phyloP scores from a whole-genome alignment of 1,140 invertebrate genomes.

The Solen grandis region DNA sequence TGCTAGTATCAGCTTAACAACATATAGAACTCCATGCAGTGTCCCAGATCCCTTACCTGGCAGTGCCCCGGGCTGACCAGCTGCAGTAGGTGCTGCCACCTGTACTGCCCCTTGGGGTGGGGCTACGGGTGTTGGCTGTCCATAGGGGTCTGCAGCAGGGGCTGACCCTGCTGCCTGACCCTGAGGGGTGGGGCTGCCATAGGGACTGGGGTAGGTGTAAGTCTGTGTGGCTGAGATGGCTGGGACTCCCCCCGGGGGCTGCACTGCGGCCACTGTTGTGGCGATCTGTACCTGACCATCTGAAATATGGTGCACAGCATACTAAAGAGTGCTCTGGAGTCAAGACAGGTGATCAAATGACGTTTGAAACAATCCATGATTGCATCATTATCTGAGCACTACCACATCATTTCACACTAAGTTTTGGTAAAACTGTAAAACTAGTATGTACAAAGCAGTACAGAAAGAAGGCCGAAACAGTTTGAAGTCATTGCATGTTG shows the following conservation, averaged over 20 bases:
- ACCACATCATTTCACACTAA: neutral
- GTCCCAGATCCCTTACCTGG: too few species aligned
- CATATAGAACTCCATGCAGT: too few species aligned
- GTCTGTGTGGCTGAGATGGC: conserved; percentile 1
- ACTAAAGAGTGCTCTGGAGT: neutral
- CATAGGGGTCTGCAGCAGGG: conserved; percentile 35
- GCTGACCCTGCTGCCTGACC: conserved; percentile 1
- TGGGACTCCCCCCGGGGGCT: neutral
- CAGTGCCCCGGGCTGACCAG: conserved; percentile 24
- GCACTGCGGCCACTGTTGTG: conserved; percentile 36
- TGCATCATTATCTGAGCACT: neutral
- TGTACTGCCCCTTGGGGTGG: conserved; percentile 22
- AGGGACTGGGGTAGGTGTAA: conserved; percentile 37
- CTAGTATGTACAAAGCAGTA: too few species aligned
- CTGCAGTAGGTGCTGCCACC: conserved; percentile 9
- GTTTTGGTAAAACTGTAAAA: too few species aligned
- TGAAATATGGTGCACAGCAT: neutral
- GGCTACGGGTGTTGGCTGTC: conserved; percentile 20
- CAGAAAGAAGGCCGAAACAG: too few species aligned
- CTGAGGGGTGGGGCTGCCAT: conserved; percentile 16
- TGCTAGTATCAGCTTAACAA: neutral
- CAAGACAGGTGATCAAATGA: neutral
- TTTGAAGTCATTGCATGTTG: too few species aligned
- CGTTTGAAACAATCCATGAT: neutral
- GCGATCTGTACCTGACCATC: conserved; percentile 32